These are phyloP conservation scores for Tragelaphus eurycerus DNA, from an alignment of 2,797 vertebrate species.

Conservation along the genomic window DNA sequence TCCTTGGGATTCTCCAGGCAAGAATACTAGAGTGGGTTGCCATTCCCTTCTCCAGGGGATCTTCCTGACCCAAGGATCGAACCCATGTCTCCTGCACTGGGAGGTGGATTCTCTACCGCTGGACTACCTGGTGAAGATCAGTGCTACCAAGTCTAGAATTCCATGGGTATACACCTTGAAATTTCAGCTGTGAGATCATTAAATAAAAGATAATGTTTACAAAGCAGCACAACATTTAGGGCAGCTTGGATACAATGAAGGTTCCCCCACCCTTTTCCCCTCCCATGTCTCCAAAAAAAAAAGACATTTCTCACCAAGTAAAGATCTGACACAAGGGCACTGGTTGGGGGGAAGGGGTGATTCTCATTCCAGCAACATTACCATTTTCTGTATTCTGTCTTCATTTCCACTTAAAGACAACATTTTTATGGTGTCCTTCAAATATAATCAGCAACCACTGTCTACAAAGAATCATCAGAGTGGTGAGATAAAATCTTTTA, in stretches of 20 bases:
- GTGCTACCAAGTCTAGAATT: not conserved
- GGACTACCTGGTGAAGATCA: not conserved
- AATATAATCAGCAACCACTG: not conserved
- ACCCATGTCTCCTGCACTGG: not conserved
- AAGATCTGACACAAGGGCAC: not conserved
- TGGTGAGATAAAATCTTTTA: not conserved
- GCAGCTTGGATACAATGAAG: not conserved
- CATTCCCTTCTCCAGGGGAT: not conserved
- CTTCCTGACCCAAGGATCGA: not conserved
- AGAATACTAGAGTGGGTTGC: not conserved
- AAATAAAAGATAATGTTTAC: not conserved
- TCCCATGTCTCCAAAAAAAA: not conserved
- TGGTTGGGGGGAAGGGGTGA: not conserved
- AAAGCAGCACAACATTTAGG: not conserved
- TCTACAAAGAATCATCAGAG: not conserved
- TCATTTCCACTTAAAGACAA: not conserved
- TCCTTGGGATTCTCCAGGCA: not conserved
- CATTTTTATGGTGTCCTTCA: not conserved
- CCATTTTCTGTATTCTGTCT: not conserved
- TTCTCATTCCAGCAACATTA: not conserved
- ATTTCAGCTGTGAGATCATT: not conserved
- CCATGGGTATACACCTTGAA: not conserved
- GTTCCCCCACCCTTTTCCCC: fast-evolving
- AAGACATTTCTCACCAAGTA: not conserved
- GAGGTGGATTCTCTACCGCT: not conserved